Evolutionary conservation across 2,797 vertebrate genomes (phyloP).

Genomic region (Iguana delicatissima): DNA sequence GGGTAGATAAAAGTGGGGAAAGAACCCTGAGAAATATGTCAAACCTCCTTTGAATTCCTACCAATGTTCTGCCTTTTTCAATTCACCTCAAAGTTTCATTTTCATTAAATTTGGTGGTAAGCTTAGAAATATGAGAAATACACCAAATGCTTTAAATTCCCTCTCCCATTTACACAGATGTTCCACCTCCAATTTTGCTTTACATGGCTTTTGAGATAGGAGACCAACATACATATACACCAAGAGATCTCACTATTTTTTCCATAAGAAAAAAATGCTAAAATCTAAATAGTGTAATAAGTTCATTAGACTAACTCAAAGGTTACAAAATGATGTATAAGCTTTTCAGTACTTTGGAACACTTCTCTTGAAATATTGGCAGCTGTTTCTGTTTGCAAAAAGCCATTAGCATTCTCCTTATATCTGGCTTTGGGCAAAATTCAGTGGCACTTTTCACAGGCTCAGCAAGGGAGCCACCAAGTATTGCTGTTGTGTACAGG

Average conservation of each 20-base stretch:
- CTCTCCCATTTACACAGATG: background rate
- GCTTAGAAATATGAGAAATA: background rate
- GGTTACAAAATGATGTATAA: too few species aligned
- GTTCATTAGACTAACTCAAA: too few species aligned
- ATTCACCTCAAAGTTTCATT: background rate
- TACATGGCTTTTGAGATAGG: background rate
- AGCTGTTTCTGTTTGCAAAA: background rate
- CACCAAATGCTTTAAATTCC: background rate
- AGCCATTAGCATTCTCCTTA: background rate
- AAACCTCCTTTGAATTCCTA: background rate
- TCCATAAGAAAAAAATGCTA: too few species aligned
- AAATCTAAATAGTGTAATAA: too few species aligned
- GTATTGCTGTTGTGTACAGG: too few species aligned
- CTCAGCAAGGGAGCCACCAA: background rate
- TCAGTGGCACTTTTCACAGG: background rate
- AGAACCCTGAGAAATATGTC: background rate
- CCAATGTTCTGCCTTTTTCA: background rate
- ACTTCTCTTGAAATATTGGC: background rate
- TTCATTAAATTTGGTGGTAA: background rate
- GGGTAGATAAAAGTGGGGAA: background rate
- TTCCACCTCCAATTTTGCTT: background rate
- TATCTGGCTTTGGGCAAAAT: background rate
- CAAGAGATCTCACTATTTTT: background rate
- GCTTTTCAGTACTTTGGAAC: too few species aligned
- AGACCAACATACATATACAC: background rate